These are phyloP conservation scores for Drosophila demipolita DNA, from an alignment of 2,888 invertebrate species.

Conservation along the genomic window DNA sequence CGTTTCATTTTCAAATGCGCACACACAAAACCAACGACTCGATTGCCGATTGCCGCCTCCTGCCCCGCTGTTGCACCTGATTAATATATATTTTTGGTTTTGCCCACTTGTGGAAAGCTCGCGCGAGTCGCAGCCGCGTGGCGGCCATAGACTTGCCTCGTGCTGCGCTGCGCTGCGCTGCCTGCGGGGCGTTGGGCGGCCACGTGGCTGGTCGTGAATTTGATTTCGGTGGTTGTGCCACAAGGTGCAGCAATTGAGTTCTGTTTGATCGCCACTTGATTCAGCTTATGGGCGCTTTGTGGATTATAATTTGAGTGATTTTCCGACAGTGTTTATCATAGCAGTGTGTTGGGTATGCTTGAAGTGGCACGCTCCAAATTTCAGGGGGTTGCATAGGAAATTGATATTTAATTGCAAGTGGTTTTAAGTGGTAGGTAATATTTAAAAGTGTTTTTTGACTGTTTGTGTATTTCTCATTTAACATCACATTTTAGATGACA, in stretches of 20 bases:
- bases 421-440: neutral
- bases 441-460: neutral
- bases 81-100: constrained; percentile 33
- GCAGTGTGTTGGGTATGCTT: neutral
- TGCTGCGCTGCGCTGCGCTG: constrained; percentile 31
- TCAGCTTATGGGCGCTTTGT: constrained; percentile 40
- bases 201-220: constrained; percentile 53
- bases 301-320: constrained; percentile 60
- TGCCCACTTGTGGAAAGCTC: constrained; percentile 45
- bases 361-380: constrained; percentile 37
- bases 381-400: constrained; percentile 10
- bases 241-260: constrained; percentile 31
- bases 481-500: neutral
- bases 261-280: constrained; percentile 54
- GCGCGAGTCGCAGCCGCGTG: constrained; percentile 42
- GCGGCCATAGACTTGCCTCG: constrained; percentile 41
- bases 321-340: constrained; percentile 24
- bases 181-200: constrained; percentile 59
- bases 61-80: constrained; percentile 46
- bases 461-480: neutral
- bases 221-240: constrained; percentile 31
- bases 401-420: constrained; percentile 30
- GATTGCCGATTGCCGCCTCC: constrained; percentile 16
- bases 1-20: constrained; percentile 55
- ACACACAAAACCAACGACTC: constrained; percentile 8